Evolutionary conservation across 2,797 vertebrate genomes (phyloP).

Genomic region (Eulemur coronatus): DNA sequence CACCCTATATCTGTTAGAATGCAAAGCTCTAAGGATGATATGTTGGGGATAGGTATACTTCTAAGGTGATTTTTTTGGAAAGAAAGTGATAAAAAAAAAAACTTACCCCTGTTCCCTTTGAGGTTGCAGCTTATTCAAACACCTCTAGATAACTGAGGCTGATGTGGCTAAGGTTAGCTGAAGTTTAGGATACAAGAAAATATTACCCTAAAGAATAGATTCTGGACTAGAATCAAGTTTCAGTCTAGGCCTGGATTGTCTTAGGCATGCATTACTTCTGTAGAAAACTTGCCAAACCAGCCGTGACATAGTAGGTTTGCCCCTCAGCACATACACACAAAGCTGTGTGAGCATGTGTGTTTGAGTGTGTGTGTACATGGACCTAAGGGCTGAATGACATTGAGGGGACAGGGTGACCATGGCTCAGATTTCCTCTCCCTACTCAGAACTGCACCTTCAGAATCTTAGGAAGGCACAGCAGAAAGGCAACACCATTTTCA

Average conservation of each 20-base stretch:
- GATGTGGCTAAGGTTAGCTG: background rate
- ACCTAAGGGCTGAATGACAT: background rate
- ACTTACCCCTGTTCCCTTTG: background rate
- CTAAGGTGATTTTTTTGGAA: background rate
- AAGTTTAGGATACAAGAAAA: background rate
- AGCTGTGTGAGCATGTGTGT: background rate
- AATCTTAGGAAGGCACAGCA: background rate
- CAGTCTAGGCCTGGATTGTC: background rate
- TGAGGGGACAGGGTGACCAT: background rate
- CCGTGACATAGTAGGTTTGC: background rate
- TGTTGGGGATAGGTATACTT: background rate
- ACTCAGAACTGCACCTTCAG: background rate
- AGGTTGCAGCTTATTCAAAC: background rate
- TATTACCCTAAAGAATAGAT: background rate
- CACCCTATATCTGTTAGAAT: background rate
- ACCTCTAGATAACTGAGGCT: background rate
- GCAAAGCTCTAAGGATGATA: background rate
- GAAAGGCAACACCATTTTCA: background rate
- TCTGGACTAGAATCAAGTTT: background rate
- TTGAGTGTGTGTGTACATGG: background rate
- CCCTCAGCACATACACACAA: background rate
- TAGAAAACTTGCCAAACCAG: background rate
- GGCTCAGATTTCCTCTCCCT: background rate
- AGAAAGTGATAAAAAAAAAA: background rate
- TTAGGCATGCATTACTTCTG: background rate